Base-by-base conservation (phyloP, 2,888 invertebrate species). In the Sarcophaga caerulescens region DNA sequence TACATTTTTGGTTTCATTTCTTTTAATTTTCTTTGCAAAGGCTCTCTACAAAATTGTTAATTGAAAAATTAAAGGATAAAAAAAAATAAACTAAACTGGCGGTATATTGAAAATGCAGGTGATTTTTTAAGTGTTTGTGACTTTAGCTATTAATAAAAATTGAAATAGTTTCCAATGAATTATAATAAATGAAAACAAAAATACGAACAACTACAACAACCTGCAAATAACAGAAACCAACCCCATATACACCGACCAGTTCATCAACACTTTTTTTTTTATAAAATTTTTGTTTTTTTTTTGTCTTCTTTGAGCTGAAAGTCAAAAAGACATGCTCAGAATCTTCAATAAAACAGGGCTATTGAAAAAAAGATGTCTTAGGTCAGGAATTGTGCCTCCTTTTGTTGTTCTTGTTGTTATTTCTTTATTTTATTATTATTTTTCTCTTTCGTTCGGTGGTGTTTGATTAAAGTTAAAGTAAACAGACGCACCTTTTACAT, bases 131-230 rank as follows among this genome's bases (percentile, higher is more conserved):
- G 77, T 85, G 81, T 81, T 81, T 87, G 83, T 85, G 90, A 89
- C 90, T 91, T 91, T 90, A 89, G 91, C 91, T 91, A 91, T 91
- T 91, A 91, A 91, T 91, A 91, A 91, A 87, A 90, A 91, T 91
- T 84, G 86, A 84, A 91, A 91, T 91, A 91, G 91, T 91, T 91
- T 90, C 82, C 90, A 86, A 84, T 84, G 81, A 86, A 86, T 76
- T 84, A 73, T 82, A 79, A 83, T 68, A 68, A 81, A 83, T 45
- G 52, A 79, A 79, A 89, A 90, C 89, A 89, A 89, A 52, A 69
- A 19, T 25, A 83, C 14, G 73, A 83, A 81, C 86, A 88, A 81
- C 87, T 87, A 85, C 80, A 83, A 76, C 52, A 78, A 66, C 68
- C 4, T 25, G 14, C 21, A 59, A 79, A 62, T 60, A 57, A 71